Evolutionary conservation across 2,797 vertebrate genomes (phyloP), one percentile per base, ranked within the genome.

Genomic region (Orientallactaga sibirica): DNA sequence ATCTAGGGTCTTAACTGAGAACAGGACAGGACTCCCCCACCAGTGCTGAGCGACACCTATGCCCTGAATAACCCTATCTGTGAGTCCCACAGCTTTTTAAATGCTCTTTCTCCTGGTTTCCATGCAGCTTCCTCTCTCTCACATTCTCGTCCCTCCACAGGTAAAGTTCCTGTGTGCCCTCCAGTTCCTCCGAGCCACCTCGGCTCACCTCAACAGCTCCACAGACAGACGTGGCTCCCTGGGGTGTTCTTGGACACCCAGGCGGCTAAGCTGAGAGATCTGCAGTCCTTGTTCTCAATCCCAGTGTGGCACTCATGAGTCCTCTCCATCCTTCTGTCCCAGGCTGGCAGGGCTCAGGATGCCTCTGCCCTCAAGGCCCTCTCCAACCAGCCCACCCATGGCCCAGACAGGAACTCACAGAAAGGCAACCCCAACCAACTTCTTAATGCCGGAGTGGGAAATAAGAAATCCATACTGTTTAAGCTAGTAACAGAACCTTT

Each of bases 1-100:
- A 48, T 48, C 24, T 2, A 18, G 24, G 22, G 3, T 58, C 52
- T 16, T 2, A 1, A 43, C 55, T 7, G 25, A 5, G 1, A 10
- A 11, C 2, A 4, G 64, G 11, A 1, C 0, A 0, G 79, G 0
- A 3, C 0, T 4, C 33, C 66, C 55, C 2, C 1, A 2, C 0
- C 6, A 2, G 12, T 4, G 25, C 25, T 6, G 16, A 48, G 18
- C 20, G 58, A 29, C 43, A 3, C 1, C n/a, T 24, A 33, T 7
- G 0, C 24, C 33, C 41, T 1, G 4, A 43, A 18, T 0, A 10
- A 6, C 0, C 22, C 25, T 29, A 33, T 33, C 7, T 1, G 1
- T 0, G 15, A 29, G 18, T 6, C 20, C 55, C 15, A 18, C 9
- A 18, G 1, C 48, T 19, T 55, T n/a, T 18, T 3, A 11, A 22